phyloP scores from a whole-genome alignment of 1,140 invertebrate species.

The Myzus persicae region DNA sequence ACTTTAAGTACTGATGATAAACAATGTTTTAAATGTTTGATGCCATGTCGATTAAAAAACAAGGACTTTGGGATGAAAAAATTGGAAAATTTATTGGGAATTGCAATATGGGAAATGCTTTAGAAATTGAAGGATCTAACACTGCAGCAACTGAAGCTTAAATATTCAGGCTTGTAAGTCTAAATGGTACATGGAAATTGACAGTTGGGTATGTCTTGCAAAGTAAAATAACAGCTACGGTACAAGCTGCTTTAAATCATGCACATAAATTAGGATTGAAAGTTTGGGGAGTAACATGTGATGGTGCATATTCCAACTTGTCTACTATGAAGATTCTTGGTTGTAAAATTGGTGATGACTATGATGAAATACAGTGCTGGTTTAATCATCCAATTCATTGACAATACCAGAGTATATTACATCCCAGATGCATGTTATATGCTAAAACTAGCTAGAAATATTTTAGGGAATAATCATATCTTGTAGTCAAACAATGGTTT shows the following conservation, averaged over 20 bases:
- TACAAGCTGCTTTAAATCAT: not conserved
- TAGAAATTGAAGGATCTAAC: conserved; percentile 12
- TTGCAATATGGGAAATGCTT: not conserved
- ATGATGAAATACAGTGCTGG: not conserved
- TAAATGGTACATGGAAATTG: conserved; percentile 13
- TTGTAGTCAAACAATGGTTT: not conserved
- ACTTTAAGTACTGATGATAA: not conserved
- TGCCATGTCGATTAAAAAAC: conserved; percentile 6
- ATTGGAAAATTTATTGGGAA: conserved; percentile 24
- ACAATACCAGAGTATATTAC: not conserved
- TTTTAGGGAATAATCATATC: not conserved
- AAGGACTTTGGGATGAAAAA: conserved; percentile 18
- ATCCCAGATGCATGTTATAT: not conserved
- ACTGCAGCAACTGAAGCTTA: conserved; percentile 29
- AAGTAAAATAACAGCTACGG: conserved; percentile 1
- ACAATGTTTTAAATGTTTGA: conserved; percentile 30
- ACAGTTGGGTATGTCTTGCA: not conserved
- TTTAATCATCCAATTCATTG: not conserved
- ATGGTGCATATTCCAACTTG: conserved; percentile 28
- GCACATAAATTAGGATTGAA: conserved; percentile 20
- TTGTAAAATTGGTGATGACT: not conserved
- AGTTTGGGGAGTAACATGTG: conserved; percentile 15
- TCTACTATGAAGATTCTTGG: conserved; percentile 11
- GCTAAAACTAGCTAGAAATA: not conserved
- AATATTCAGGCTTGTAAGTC: conserved; percentile 36